Conservation (phyloP, 53 echinoderm and acorn worm genomes). For the Antedon mediterranea region DNA sequence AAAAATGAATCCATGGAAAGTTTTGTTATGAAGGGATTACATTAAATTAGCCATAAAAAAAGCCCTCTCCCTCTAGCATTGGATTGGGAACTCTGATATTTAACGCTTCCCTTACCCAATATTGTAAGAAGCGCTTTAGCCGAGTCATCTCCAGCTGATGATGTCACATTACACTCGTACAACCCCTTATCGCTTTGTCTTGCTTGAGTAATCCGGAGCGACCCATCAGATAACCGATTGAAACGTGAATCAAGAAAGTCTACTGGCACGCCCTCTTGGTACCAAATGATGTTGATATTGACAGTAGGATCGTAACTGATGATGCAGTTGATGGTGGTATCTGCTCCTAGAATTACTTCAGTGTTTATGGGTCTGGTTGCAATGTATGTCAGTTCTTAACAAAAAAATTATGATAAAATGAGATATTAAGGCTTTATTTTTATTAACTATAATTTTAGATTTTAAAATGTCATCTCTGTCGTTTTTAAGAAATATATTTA, state of each 20-base stretch:
- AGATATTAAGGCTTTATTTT: too few relatives aligned
- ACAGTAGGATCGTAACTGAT: conserved; percentile 48
- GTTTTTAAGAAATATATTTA: too few relatives aligned
- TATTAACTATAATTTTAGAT: too few relatives aligned
- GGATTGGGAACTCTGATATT: neutral
- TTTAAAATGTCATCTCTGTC: too few relatives aligned
- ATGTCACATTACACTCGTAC: conserved; percentile 65
- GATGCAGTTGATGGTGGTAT: conserved; percentile 35
- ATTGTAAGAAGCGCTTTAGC: conserved; percentile 47
- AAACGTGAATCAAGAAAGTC: conserved; percentile 7
- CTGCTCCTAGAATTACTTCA: conserved; percentile 32
- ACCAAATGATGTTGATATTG: conserved; percentile 37
- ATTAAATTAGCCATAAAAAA: neutral
- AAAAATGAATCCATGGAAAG: too few relatives aligned
- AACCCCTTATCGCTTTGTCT: conserved; percentile 39
- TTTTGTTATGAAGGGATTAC: too few relatives aligned
- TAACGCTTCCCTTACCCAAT: conserved; percentile 39
- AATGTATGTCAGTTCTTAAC: conserved; percentile 53
- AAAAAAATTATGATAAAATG: neutral
- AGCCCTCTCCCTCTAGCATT: neutral
- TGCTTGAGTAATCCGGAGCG: conserved; percentile 44
- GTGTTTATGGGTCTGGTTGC: conserved; percentile 32
- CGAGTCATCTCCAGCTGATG: conserved; percentile 45
- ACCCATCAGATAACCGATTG: conserved; percentile 27
- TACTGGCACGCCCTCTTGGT: conserved; percentile 32